Evolutionary conservation across 1,140 invertebrate species (phyloP), one percentile per base, ranked within the genome.

Genomic region (Conus ventricosus): DNA sequence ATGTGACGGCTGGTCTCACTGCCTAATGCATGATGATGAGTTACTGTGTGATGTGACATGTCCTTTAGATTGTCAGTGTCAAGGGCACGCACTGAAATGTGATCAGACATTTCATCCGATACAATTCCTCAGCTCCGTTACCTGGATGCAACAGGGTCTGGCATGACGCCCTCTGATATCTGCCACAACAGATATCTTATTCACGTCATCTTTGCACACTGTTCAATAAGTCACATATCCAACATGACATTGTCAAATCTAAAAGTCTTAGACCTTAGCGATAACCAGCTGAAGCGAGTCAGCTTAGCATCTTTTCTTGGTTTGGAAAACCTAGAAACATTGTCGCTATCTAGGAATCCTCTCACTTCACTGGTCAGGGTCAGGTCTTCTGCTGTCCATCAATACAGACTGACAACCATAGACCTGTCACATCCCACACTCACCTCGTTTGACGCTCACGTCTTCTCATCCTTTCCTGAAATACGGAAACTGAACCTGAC

Each of bases 61-160:
- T 57, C 82, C 82, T 94, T 91, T 54, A 93, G 76, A 20, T 27
- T 90, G 88, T 27, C 39, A 51, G 4, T 90, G 85, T 60, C 55
- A 51, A 57, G 84, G 75, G 55, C 57, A 39, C 20, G 53, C 75
- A 4, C 51, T 88, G n/a, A 55, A 25, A 7, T 88, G 88, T 25
- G 8, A 27, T 39, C 20, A 51, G 25, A 6, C 54, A 5, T 78
- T 88, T 51, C n/a, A 39, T n/a, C 60, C 13, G 75, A 54, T 13
- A 20, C 60, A 20, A 55, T 85, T 51, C 25, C 55, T 54, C n/a
- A 53, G 2, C 54, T 84, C 5, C 82, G 82, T 27, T 84, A 55
- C 82, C n/a, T 55, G 60, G 51, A 57, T 84, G 71, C 78, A 20
- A 87, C 54, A 25, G 83, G 83, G 11, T 60, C 71, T 6, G 63